Percentiles rank a stretch among this genome's conserved stretches.
Evolutionary conservation across 2,888 invertebrate genomes (phyloP).

Genomic region (Protophormia terraenovae): DNA sequence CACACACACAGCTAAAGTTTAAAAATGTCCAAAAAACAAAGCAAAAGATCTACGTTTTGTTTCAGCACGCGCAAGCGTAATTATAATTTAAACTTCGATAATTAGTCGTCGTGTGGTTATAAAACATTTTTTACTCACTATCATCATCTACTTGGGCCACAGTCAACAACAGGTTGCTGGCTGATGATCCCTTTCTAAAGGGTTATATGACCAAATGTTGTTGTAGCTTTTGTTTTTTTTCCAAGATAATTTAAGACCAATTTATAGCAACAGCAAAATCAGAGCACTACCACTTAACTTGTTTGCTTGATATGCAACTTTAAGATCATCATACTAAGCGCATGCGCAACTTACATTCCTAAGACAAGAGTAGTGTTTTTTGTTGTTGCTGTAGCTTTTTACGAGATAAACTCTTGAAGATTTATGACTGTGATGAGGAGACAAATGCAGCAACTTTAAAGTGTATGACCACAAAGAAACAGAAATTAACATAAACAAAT

Average conservation of each 20-base stretch:
- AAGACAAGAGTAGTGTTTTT: slow-evolving; percentile 16
- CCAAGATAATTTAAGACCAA: slow-evolving; percentile 43
- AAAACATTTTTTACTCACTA: slow-evolving; percentile 71
- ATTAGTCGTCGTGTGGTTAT: slow-evolving; percentile 79
- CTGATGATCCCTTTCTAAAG: slow-evolving; percentile 48
- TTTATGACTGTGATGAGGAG: slow-evolving; percentile 68
- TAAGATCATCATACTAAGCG: slow-evolving; percentile 47
- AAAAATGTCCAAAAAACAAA: slow-evolving; percentile 35
- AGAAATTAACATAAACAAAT: slow-evolving; percentile 54
- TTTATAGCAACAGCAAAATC: slow-evolving; percentile 48
- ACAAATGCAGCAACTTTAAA: slow-evolving; percentile 62
- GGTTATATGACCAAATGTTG: slow-evolving; percentile 19
- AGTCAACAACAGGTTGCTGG: slow-evolving; percentile 29
- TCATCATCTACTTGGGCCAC: slow-evolving; percentile 39
- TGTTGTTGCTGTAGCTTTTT: background rate
- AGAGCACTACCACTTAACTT: slow-evolving; percentile 46
- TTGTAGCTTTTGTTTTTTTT: slow-evolving; percentile 16
- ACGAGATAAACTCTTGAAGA: slow-evolving; percentile 61
- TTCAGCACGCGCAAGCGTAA: slow-evolving; percentile 71
- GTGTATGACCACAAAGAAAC: slow-evolving; percentile 8
- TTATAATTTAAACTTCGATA: slow-evolving; percentile 79
- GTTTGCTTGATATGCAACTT: slow-evolving; percentile 40
- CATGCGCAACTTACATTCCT: slow-evolving; percentile 49
- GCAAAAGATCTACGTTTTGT: slow-evolving; percentile 56
- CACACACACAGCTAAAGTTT: background rate